phyloP scores from a whole-genome alignment of 2,797 vertebrate species.

The Lutjanus argentimaculatus region DNA sequence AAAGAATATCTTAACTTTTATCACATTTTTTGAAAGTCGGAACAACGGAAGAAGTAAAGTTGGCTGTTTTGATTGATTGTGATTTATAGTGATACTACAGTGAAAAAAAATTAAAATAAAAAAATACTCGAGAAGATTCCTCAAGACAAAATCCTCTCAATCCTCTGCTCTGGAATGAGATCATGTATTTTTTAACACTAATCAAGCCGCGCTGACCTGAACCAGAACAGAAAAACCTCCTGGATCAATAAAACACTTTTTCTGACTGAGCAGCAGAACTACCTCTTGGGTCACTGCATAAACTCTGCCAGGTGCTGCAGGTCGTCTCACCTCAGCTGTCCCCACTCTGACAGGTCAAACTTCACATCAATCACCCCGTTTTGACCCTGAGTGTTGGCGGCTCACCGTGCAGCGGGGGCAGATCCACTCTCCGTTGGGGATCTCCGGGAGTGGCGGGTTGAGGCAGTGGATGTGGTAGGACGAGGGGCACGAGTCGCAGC shows the following conservation, averaged over 20 bases:
- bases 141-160: too few relatives aligned
- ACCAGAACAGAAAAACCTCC: conserved; percentile 2
- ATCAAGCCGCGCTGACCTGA: not conserved
- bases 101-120: too few relatives aligned
- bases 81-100: too few relatives aligned
- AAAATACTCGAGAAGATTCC: too few relatives aligned
- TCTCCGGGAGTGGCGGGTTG: conserved; percentile 96
- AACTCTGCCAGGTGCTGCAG: not conserved
- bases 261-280: not conserved
- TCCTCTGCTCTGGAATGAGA: not conserved
- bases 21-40: too few relatives aligned
- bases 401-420: conserved; percentile 98
- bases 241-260: not conserved
- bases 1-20: too few relatives aligned
- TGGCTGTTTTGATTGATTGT: too few relatives aligned
- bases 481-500: conserved; percentile 97
- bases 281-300: too few relatives aligned
- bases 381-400: not conserved
- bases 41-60: too few relatives aligned
- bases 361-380: not conserved
- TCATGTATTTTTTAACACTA: not conserved
- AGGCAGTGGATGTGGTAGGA: conserved; percentile 99
- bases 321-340: not conserved
- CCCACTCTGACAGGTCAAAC: not conserved
- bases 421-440: conserved; percentile 98